Evolutionary conservation across 2,888 invertebrate genomes (phyloP).

Genomic region (Scotopteryx bipunctaria): DNA sequence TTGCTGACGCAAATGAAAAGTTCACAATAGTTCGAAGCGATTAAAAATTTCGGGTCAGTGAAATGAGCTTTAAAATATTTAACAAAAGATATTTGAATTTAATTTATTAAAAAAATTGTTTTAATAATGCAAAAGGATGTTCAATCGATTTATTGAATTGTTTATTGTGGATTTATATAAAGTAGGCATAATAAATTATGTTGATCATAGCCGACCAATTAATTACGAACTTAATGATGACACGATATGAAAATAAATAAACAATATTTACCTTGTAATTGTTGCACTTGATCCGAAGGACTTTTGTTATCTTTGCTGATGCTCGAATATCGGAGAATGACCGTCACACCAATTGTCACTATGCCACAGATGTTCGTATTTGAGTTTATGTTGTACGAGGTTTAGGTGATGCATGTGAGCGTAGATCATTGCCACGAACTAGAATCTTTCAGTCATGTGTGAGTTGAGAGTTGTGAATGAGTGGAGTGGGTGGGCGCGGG

Average conservation of each 20-base stretch:
- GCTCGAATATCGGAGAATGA: slow-evolving; percentile 75
- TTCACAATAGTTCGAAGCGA: slow-evolving; percentile 48
- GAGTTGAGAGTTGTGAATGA: slow-evolving; percentile 72
- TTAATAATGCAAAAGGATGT: slow-evolving; percentile 2
- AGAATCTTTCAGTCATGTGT: slow-evolving; percentile 72
- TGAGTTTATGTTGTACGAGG: slow-evolving; percentile 60
- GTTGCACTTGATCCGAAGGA: slow-evolving; percentile 58
- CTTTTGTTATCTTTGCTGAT: slow-evolving; percentile 74
- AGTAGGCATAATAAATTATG: slow-evolving; percentile 15
- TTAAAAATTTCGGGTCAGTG: slow-evolving; percentile 27
- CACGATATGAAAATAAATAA: slow-evolving; percentile 49
- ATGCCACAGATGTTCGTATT: slow-evolving; percentile 79
- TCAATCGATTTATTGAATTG: neutral
- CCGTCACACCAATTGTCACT: slow-evolving; percentile 80
- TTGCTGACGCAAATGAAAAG: slow-evolving; percentile 57
- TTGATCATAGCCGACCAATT: slow-evolving; percentile 13
- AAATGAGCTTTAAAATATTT: neutral
- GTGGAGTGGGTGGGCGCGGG: slow-evolving; percentile 39
- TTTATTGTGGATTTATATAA: slow-evolving; percentile 13
- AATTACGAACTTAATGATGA: slow-evolving; percentile 26
- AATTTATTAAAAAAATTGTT: neutral
- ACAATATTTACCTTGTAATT: slow-evolving; percentile 75
- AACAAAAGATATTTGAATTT: neutral
- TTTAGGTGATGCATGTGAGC: slow-evolving; percentile 71
- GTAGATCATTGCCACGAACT: slow-evolving; percentile 80